Evolutionary conservation across 2,888 invertebrate species (phyloP).

Genomic region (Drymonia ruficornis): DNA sequence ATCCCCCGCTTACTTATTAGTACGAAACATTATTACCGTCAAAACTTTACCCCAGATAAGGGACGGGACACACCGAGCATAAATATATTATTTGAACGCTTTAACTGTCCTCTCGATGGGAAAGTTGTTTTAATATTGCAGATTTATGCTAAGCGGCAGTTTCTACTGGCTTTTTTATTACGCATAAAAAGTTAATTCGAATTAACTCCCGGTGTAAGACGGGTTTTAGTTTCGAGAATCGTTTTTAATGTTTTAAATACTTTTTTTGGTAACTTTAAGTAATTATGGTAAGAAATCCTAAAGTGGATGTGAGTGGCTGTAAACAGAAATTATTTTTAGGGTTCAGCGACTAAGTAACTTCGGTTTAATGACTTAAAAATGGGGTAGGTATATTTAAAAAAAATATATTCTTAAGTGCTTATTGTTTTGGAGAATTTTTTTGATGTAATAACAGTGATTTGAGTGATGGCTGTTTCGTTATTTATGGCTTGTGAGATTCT

Average conservation of each 20-base stretch:
- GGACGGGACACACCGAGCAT: constrained; percentile 37
- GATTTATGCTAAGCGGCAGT: constrained; percentile 72
- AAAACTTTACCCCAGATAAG: constrained; percentile 3
- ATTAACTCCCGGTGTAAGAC: constrained; percentile 56
- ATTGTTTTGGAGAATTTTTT: too few relatives aligned
- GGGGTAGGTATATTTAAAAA: too few relatives aligned
- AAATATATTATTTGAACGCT: constrained; percentile 62
- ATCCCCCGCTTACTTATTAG: constrained; percentile 29
- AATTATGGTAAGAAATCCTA: neutral
- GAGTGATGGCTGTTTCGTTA: too few relatives aligned
- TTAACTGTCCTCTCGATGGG: constrained; percentile 53
- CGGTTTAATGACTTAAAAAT: too few relatives aligned
- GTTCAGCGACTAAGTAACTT: too few relatives aligned
- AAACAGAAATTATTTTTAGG: neutral
- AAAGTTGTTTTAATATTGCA: constrained; percentile 71
- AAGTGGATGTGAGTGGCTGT: neutral
- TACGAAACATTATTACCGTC: constrained; percentile 32
- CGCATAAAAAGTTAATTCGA: constrained; percentile 68
- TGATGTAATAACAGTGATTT: too few relatives aligned
- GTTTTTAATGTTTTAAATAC: constrained; percentile 1
- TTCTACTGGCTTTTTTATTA: constrained; percentile 57
- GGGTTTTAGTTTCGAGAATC: constrained; percentile 18
- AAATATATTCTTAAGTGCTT: too few relatives aligned
- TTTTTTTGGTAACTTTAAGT: neutral
- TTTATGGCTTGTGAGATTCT: too few relatives aligned